Evolutionary conservation across 2,888 invertebrate species (phyloP).

Genomic region (Bhutanitis thaidina): DNA sequence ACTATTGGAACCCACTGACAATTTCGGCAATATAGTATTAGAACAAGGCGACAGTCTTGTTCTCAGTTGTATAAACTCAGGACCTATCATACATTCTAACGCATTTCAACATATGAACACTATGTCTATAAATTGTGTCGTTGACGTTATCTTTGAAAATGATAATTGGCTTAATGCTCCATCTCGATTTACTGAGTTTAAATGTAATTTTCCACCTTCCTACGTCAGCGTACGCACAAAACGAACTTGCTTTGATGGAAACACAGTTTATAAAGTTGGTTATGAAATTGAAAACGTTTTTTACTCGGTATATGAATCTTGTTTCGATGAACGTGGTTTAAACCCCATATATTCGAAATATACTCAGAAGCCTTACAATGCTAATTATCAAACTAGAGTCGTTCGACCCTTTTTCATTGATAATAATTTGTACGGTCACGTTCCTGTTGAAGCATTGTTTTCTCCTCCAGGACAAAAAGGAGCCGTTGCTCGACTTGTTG

Average conservation of each 20-base stretch:
- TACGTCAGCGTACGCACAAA: conserved; percentile 47
- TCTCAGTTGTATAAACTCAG: conserved; percentile 53
- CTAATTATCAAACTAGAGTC: conserved; percentile 57
- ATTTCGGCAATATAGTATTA: conserved; percentile 47
- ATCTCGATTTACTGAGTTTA: conserved; percentile 45
- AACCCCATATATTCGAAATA: conserved; percentile 59
- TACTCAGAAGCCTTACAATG: conserved; percentile 63
- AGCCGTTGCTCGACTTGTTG: conserved; percentile 50
- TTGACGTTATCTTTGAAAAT: conserved; percentile 51
- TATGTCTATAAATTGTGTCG: conserved; percentile 49
- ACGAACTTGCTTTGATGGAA: conserved; percentile 49
- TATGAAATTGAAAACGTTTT: conserved; percentile 47
- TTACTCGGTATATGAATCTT: conserved; percentile 60
- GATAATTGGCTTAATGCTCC: conserved; percentile 50
- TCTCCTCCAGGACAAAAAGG: conserved; percentile 49
- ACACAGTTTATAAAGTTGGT: conserved; percentile 58
- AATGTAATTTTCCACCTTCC: conserved; percentile 43
- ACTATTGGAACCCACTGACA: conserved; percentile 57
- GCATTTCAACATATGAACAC: conserved; percentile 30
- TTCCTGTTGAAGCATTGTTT: conserved; percentile 51
- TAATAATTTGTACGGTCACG: conserved; percentile 39
- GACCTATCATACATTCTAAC: conserved; percentile 46
- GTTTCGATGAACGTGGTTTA: conserved; percentile 50
- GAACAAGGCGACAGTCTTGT: conserved; percentile 48
- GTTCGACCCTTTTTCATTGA: conserved; percentile 56